A percentile compares a stretch with the other conserved stretches of the same genome.
These are phyloP conservation scores for Sphyrna mokarran DNA, from an alignment of 2,113 vertebrate species.

Conservation along the genomic window DNA sequence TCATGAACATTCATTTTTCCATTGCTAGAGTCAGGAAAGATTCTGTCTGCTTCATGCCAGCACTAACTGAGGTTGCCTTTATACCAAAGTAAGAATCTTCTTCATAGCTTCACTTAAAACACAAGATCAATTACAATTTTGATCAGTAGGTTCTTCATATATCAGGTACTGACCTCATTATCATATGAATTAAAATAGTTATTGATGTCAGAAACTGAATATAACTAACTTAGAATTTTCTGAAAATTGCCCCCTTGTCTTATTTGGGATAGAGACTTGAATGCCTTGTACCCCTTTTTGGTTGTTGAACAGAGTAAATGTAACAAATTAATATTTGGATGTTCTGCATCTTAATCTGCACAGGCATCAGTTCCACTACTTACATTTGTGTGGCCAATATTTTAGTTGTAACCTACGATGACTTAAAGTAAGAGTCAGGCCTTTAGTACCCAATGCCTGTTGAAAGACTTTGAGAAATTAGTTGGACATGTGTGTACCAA, in stretches of 20 bases:
- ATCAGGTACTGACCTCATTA: background rate
- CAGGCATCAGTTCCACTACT: background rate
- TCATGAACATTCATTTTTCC: background rate
- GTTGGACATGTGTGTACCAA: too few species aligned
- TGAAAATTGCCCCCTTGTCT: background rate
- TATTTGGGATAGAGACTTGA: background rate
- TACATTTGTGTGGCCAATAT: background rate
- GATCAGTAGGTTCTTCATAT: background rate
- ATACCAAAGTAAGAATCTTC: background rate
- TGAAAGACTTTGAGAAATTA: too few species aligned
- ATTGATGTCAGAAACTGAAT: background rate
- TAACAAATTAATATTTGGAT: background rate
- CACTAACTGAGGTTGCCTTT: background rate
- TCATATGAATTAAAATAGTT: background rate
- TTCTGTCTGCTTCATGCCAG: background rate
- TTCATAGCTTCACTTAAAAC: background rate
- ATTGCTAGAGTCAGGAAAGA: background rate
- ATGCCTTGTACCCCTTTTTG: background rate
- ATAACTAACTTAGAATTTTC: background rate
- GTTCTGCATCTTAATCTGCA: background rate
- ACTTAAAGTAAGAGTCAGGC: too few species aligned
- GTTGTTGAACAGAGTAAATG: background rate
- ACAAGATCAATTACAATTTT: background rate
- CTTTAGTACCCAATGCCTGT: too few species aligned
- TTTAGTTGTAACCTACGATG: background rate